Evolutionary conservation across 2,797 vertebrate genomes (phyloP).

Genomic region (Discoglossus pictus): DNA sequence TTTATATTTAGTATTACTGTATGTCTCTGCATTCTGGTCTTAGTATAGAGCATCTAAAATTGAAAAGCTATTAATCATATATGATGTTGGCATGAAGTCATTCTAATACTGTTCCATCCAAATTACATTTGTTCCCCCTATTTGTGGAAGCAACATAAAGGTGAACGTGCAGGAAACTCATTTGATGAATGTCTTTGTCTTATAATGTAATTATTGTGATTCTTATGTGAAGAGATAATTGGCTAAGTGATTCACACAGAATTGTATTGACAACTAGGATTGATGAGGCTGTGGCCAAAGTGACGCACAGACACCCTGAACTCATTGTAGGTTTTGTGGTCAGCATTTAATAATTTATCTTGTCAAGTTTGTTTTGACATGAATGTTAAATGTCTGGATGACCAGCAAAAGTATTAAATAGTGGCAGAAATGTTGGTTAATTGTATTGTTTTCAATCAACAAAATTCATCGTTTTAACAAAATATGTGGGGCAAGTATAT

Average conservation of each 20-base stretch:
- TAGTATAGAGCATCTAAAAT: too few relatives aligned
- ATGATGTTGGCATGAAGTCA: conserved; percentile 28
- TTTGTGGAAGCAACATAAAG: conserved; percentile 19
- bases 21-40: too few relatives aligned
- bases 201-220: conserved; percentile 33
- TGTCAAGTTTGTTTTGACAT: conserved; percentile 15
- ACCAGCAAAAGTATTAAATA: too few relatives aligned
- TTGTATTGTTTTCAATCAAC: too few relatives aligned
- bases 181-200: conserved; percentile 39
- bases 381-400: too few relatives aligned
- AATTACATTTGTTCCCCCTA: conserved; percentile 37
- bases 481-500: too few relatives aligned
- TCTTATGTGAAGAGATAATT: conserved; percentile 36
- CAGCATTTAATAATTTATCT: conserved; percentile 2
- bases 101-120: conserved; percentile 7
- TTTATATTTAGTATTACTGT: too few relatives aligned
- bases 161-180: conserved; percentile 16
- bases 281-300: conserved; percentile 21
- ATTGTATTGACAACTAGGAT: conserved; percentile 39
- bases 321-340: background rate
- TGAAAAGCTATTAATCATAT: conserved; percentile 34
- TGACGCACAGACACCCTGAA: background rate
- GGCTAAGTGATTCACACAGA: conserved; percentile 42
- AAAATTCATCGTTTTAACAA: too few relatives aligned
- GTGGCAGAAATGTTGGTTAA: too few relatives aligned